Evolutionary conservation across 35 echinoderm and acorn worm genomes (phyloP), one percentile per base, ranked within the genome.

Genomic region (Patiria miniata): DNA sequence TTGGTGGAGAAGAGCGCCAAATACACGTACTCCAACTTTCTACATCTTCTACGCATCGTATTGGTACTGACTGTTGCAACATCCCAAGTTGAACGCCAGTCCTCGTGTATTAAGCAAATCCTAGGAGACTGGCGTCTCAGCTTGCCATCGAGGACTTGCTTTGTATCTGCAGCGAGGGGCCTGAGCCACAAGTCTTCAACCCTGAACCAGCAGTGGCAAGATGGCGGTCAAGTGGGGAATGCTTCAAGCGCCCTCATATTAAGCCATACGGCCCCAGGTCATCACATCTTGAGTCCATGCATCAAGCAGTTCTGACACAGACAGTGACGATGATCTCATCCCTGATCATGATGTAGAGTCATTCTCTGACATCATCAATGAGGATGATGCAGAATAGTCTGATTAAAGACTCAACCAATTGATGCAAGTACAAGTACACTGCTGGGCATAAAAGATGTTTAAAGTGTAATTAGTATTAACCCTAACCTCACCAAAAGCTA

Each of bases 81-180:
- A 36, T 51, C 91, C 4, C 78, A 78, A 28, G 85, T 93, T 1
- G 91, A 87, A 39, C 59, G 91, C 2, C 60, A 68, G n/a, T 93
- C 87, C 9, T 93, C 85, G 5, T 77, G 40, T 39, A 77, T 93
- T 1, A 88, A 88, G 79, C 8, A 79, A 8, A 77, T 87, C 38
- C 65, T 83, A 12, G 85, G 79, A 23, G 91, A 93, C 79, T 93
- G 91, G 91, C 78, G 85, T 55, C 60, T 93, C 0, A 56, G 36
- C 16, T 79, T 93, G 87, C 85, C 9, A 38, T 93, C 26, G 91
- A 93, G 22, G 79, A 83, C 73, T 79, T 93, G 7, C 79, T 87
- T 1, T 0, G 58, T 7, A 93, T 93, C 14, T 93, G 59, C 55
- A 78, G 40, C 26, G 78, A 93, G 40, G 91, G 91, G 8, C 84